Base-by-base conservation (phyloP, 2,797 vertebrate species). In the Chaenodraco wilsoni region DNA sequence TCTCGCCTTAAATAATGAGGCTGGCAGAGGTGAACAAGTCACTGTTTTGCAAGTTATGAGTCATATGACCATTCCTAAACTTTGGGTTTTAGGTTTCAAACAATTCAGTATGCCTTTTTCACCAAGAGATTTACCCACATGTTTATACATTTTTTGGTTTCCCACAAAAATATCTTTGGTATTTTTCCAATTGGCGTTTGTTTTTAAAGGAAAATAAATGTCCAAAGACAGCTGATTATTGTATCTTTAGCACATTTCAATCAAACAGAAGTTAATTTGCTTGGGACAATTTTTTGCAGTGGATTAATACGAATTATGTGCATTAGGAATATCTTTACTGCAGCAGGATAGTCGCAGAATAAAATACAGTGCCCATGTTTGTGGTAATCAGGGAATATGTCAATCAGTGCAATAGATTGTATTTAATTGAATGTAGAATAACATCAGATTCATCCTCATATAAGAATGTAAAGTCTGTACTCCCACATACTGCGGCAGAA, bases 401-500 rank as follows among this genome's bases (percentile, higher is more conserved):
- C 9, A 31, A 14, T 14, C 1, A 48, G 33, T 19, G 43, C 19
- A 50, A 49, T 19, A 17, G 17, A 31, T 8, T 44, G 16, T 65
- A 54, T n/a, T 44, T 1, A 16, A 19, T 44, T 12, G 43, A 48
- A 48, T 5, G 31, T 5, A 16, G 5, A 71, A 37, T 56, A 64
- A 43, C 41, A 16, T 2, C 41, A 57, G 27, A 57, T 52, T 21
- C 11, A 13, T 48, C 43, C 19, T 56, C 37, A 27, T n/a, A 46
- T 15, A 2, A 10, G 31, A 51, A 37, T 11, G 37, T 33, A 56
- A 51, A 56, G 15, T 58, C 23, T 63, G 1, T 44, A 4, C 15
- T 10, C 60, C 19, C 14, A 95, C 98, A 88, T 95, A 99, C 98
- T 93, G 65, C 96, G 95, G 84, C 98, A 99, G 87, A 93, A 88